Conservation (phyloP, 2,113 vertebrate species). For the Xiphophorus couchianus region DNA sequence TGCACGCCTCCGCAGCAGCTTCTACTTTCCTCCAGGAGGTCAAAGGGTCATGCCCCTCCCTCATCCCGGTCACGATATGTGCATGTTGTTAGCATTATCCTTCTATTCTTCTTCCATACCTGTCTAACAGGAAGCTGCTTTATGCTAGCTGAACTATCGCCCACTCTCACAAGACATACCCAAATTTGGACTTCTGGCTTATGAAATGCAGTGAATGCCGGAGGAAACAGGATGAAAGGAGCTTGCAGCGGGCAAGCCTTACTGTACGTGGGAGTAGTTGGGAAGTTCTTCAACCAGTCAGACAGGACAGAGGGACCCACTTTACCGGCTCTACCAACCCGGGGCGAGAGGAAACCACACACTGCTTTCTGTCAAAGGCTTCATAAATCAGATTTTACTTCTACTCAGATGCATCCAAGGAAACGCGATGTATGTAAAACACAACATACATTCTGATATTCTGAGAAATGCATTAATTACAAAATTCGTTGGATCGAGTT, state of each 20-base stretch:
- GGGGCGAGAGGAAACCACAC: neutral
- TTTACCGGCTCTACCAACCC: constrained; percentile 13
- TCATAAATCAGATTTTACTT: neutral
- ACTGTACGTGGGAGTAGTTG: constrained; percentile 62
- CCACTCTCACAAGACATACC: constrained; percentile 49
- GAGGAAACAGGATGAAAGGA: constrained; percentile 30
- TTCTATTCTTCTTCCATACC: constrained; percentile 26
- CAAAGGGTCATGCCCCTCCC: neutral
- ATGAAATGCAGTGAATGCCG: constrained; percentile 36
- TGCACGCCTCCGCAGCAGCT: constrained; percentile 11
- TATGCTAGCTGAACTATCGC: neutral
- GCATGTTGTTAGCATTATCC: neutral
- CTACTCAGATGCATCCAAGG: neutral
- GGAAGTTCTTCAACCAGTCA: constrained; percentile 17
- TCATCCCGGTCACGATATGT: too few relatives aligned
- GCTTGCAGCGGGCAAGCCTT: constrained; percentile 56
- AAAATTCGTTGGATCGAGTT: neutral
- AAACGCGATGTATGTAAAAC: neutral
- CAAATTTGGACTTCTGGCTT: constrained; percentile 61
- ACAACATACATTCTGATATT: neutral
- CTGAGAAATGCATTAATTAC: neutral
- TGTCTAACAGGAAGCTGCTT: constrained; percentile 50
- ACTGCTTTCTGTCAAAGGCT: neutral
- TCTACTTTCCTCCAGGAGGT: constrained; percentile 21
- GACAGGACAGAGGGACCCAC: neutral